These are phyloP conservation scores for Drosophila yooni DNA, from an alignment of 2,888 invertebrate species.

Conservation along the genomic window DNA sequence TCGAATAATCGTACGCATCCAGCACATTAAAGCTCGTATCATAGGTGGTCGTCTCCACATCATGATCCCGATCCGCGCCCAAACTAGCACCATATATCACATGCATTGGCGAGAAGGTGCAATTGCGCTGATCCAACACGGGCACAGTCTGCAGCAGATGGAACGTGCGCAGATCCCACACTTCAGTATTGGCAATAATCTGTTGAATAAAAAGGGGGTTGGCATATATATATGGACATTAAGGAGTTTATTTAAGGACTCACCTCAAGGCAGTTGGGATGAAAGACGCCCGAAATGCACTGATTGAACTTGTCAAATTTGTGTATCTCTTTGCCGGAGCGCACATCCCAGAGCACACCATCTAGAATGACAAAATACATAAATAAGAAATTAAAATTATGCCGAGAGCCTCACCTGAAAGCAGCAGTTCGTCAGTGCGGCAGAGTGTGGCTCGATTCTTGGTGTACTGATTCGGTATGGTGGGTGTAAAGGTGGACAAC, in stretches of 20 bases:
- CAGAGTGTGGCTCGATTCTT: constrained; percentile 97
- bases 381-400: background rate
- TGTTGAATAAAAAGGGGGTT: constrained; percentile 78
- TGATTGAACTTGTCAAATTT: constrained; percentile 99
- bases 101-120: constrained; percentile 94
- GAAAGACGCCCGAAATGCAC: constrained; percentile 97
- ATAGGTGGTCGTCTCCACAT: constrained; percentile 90
- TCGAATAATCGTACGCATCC: constrained; percentile 96
- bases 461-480: constrained; percentile 95
- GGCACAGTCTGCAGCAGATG: constrained; percentile 97
- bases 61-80: constrained; percentile 89
- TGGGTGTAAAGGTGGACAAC: constrained; percentile 90
- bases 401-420: constrained; percentile 87
- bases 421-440: constrained; percentile 96
- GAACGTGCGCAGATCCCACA: constrained; percentile 98
- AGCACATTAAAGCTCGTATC: constrained; percentile 97
- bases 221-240: background rate
- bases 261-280: constrained; percentile 96
- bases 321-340: constrained; percentile 94
- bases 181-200: constrained; percentile 98
- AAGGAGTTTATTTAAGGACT: background rate
- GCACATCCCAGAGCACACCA: constrained; percentile 97
- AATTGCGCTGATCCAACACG: constrained; percentile 93
- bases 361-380: constrained; percentile 86
- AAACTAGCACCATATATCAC: constrained; percentile 94